Conservation (phyloP, 2,113 vertebrate species). For the Macroglossus sobrinus region DNA sequence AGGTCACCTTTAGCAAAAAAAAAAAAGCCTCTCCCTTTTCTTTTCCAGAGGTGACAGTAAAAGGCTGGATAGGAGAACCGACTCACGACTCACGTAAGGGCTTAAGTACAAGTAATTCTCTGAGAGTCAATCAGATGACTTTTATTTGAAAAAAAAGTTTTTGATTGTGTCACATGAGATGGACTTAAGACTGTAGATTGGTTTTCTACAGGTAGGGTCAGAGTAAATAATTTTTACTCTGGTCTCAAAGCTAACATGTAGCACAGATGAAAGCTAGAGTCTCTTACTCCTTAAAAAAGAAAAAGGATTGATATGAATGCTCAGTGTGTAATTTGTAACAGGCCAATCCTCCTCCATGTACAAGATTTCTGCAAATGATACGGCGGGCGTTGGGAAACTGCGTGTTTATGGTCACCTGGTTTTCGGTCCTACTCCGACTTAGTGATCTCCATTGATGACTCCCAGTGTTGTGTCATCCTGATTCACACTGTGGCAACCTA, state of each 20-base stretch:
- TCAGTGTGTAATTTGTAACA: not conserved
- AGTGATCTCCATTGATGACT: not conserved
- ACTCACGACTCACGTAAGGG: not conserved
- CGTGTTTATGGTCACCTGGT: not conserved
- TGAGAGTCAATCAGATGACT: not conserved
- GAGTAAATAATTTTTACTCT: not conserved
- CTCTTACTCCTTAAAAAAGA: not conserved
- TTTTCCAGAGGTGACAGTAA: not conserved
- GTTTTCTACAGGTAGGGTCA: not conserved
- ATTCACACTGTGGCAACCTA: not conserved
- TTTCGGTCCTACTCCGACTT: not conserved
- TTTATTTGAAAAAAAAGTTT: not conserved
- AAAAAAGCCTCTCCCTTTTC: not conserved
- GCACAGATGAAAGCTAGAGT: not conserved
- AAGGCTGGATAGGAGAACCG: not conserved
- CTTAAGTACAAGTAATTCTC: not conserved
- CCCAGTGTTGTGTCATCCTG: not conserved
- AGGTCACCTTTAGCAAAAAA: not conserved
- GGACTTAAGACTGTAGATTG: not conserved
- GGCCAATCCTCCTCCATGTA: not conserved
- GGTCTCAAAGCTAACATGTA: not conserved
- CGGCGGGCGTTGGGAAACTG: not conserved
- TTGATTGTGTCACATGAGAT: not conserved
- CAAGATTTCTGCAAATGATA: not conserved
- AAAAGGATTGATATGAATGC: too few species aligned